Evolutionary conservation across 2,888 invertebrate genomes (phyloP).

Genomic region (Dicyrtomina minuta): DNA sequence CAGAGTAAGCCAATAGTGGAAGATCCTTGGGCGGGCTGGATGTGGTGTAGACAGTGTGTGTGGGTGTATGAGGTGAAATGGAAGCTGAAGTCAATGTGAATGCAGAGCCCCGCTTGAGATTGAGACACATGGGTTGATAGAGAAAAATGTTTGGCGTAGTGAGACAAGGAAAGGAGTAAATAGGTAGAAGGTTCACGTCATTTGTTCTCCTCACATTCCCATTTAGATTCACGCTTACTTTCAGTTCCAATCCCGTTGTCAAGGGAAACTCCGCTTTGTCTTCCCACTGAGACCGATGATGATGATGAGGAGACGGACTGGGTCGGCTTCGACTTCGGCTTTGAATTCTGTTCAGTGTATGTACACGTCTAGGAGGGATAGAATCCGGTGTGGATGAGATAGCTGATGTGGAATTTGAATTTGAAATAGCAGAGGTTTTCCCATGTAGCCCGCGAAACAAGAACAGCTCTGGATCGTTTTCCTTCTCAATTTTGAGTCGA

Average conservation of each 20-base stretch:
- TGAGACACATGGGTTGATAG: slow-evolving; percentile 13
- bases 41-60: neutral
- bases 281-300: too few relatives aligned
- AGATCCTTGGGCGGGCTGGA: neutral
- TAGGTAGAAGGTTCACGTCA: slow-evolving; percentile 19
- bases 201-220: slow-evolving; percentile 25
- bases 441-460: neutral
- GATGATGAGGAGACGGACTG: too few relatives aligned
- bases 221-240: slow-evolving; percentile 17
- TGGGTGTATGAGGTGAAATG: too few relatives aligned
- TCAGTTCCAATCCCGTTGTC: slow-evolving; percentile 21
- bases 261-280: slow-evolving; percentile 16
- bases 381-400: too few relatives aligned
- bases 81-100: too few relatives aligned
- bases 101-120: neutral
- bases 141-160: slow-evolving; percentile 15
- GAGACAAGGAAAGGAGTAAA: neutral
- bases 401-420: too few relatives aligned
- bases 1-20: neutral
- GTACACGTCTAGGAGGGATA: neutral
- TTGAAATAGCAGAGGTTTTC: too few relatives aligned
- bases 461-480: neutral
- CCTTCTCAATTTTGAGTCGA: slow-evolving; percentile 14
- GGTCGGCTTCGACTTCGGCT: neutral
- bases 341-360: neutral